Evolutionary conservation across 2,888 invertebrate genomes (phyloP).

Genomic region (Tinea pellionella): DNA sequence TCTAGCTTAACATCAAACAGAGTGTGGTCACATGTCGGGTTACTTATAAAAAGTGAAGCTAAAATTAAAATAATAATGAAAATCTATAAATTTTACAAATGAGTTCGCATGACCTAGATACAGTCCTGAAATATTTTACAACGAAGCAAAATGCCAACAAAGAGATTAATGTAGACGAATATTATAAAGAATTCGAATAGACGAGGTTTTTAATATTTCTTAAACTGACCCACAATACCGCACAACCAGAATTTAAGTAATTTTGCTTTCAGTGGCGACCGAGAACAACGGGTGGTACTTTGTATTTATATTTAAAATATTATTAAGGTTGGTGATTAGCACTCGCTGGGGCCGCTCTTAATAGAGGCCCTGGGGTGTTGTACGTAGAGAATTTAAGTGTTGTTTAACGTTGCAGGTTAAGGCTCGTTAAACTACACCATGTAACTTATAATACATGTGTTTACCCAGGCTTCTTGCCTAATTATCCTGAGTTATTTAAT

Average conservation of each 20-base stretch:
- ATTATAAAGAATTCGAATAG: not conserved
- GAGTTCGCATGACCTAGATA: not conserved
- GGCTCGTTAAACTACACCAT: not conserved
- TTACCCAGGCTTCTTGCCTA: not conserved
- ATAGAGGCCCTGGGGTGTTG: slow-evolving; percentile 1
- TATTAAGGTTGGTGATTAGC: slow-evolving; percentile 6
- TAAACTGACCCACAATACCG: not conserved
- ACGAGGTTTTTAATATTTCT: not conserved
- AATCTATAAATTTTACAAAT: not conserved
- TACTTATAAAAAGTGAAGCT: no score
- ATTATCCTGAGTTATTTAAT: not conserved
- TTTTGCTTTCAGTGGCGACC: not conserved
- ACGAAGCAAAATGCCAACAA: not conserved
- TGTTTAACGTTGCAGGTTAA: not conserved
- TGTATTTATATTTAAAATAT: slow-evolving; percentile 5
- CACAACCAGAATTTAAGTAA: not conserved
- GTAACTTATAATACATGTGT: not conserved
- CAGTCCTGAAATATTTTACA: not conserved
- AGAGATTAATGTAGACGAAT: not conserved
- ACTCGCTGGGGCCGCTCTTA: slow-evolving; percentile 2
- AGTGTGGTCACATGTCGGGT: no score
- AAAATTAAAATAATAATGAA: not conserved
- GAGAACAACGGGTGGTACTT: not conserved
- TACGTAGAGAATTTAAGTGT: slow-evolving; percentile 1
- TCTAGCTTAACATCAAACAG: no score